Percentiles rank a stretch among this genome's conserved stretches.
phyloP scores from a whole-genome alignment of 2,797 vertebrate species.

The Darevskia nairensis region DNA sequence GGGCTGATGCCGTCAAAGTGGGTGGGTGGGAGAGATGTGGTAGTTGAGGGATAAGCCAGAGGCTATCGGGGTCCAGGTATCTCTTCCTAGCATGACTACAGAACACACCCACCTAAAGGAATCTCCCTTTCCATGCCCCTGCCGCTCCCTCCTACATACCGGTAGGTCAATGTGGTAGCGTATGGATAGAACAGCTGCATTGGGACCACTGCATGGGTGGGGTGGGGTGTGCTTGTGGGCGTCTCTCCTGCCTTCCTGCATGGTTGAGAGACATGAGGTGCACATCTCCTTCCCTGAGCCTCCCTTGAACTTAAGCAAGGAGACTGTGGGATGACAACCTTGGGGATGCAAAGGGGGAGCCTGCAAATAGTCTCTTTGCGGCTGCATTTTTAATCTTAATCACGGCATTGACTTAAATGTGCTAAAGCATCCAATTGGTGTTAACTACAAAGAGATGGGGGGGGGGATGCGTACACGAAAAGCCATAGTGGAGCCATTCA shows the following conservation, averaged over 20 bases:
- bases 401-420: background rate
- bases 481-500: background rate
- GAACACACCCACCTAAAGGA: constrained; percentile 33
- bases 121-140: background rate
- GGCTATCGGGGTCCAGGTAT: background rate
- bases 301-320: background rate
- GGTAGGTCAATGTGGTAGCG: background rate
- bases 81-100: constrained; percentile 14
- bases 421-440: background rate
- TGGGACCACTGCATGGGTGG: background rate
- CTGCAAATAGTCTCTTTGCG: background rate
- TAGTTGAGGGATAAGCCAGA: background rate
- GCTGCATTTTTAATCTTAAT: background rate
- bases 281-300: background rate
- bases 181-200: constrained; percentile 1
- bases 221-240: background rate
- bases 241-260: background rate
- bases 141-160: background rate
- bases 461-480: background rate
- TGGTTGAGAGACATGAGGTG: background rate
- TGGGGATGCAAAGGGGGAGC: background rate
- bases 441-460: background rate
- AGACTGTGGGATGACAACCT: background rate
- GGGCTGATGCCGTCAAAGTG: background rate
- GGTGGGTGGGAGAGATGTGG: background rate